Base-by-base conservation (phyloP, 2,797 vertebrate species). In the Rhynchotus rufescens region DNA sequence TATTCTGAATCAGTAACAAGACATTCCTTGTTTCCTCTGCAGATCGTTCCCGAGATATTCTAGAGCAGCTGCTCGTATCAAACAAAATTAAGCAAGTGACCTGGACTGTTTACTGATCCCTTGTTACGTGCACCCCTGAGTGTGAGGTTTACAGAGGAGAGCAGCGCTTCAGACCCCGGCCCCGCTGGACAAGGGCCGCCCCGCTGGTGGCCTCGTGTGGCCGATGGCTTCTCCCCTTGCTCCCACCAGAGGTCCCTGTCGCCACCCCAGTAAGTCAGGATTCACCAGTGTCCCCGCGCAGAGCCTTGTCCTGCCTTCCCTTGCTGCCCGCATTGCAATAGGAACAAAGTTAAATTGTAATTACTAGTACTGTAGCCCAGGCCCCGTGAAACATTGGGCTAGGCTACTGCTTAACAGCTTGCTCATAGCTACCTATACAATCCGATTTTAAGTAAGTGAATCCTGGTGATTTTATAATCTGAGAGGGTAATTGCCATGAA, bases 81-180 rank as follows among this genome's bases (percentile, higher is more conserved):
- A 98, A 98, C 86, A 98, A 98, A 96, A 98, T 98, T 56, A 98
- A 98, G 74, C 98, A 98, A 83, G 97, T 98, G 61, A 98, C 98
- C 0, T 99, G 98, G 98, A 98, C 98, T 52, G 98, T 98, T 69
- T 98, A 98, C 72, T 98, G 94, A 98, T 74, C 52, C 9, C 80
- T 86, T 86, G 12, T 84, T 5, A 36, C 40, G 1, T 75, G 20
- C 83, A 62, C 1, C 1, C 65, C 6, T 38, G 86, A 78, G 57
- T 75, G 72, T 79, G 28, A 88, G 73, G 81, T 88, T 94, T 80
- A 78, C 80, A 84, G 65, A 76, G 75, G 66, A 68, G 60, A 86
- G 64, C 66, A 47, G 49, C 89, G 61, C 65, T 86, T 82, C 80
- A 72, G 80, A 47, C 93, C 85, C 56, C 42, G 65, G 56, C 62